Conservation (phyloP, 2,888 invertebrate genomes). For the Metacarcinus magister region DNA sequence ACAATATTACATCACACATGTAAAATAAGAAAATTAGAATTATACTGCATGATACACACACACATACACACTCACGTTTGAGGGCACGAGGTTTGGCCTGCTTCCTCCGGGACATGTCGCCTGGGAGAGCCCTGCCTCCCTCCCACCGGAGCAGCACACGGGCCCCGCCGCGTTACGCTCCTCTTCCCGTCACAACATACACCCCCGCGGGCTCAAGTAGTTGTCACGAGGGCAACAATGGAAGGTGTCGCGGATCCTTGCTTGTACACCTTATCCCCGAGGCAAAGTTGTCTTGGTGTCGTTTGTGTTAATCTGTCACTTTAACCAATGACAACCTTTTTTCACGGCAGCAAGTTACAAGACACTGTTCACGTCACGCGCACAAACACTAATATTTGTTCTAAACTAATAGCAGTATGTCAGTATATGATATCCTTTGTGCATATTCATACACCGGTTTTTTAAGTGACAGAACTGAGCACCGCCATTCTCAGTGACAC, state of each 20-base stretch:
- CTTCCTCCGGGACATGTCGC: slow-evolving; percentile 75
- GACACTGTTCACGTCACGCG: slow-evolving; percentile 22
- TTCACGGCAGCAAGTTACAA: neutral
- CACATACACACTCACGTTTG: slow-evolving; percentile 72
- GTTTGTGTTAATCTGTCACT: neutral
- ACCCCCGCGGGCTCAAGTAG: neutral
- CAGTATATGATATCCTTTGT: slow-evolving; percentile 17
- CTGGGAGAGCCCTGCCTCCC: neutral
- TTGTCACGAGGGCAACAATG: neutral
- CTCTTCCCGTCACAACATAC: neutral
- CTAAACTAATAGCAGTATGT: neutral
- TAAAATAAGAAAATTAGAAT: neutral
- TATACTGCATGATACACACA: neutral
- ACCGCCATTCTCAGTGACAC: slow-evolving; percentile 40
- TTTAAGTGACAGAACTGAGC: slow-evolving; percentile 3
- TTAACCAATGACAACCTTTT: neutral
- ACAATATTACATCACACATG: neutral
- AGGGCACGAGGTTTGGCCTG: slow-evolving; percentile 74
- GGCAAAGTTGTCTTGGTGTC: neutral
- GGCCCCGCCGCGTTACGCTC: neutral
- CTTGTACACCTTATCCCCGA: neutral
- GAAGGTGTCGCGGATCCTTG: neutral
- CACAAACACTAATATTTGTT: slow-evolving; percentile 27
- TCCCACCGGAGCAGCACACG: slow-evolving; percentile 1
- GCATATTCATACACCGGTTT: slow-evolving; percentile 20